Evolutionary conservation across 2,113 vertebrate species (phyloP).

Genomic region (Diglossa brunneiventris): DNA sequence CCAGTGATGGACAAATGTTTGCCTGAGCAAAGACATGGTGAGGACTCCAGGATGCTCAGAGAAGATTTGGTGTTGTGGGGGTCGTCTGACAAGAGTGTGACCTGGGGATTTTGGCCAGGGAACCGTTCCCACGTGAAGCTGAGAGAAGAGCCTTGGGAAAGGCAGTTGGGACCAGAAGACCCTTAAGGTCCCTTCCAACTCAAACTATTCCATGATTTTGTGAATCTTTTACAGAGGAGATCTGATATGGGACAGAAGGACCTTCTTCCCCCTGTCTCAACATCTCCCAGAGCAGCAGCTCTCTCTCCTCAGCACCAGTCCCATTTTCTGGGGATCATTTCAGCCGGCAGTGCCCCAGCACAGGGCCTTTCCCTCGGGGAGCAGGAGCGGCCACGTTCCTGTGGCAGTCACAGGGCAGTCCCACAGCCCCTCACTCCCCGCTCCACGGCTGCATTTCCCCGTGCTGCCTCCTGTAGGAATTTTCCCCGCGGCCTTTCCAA

Average conservation of each 20-base stretch:
- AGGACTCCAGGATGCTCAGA: neutral
- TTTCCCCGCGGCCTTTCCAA: neutral
- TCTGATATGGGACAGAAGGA: neutral
- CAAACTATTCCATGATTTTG: neutral
- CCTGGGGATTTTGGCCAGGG: neutral
- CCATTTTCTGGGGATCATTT: neutral
- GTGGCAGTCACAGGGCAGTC: neutral
- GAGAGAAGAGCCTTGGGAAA: neutral
- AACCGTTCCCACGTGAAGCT: rapidly evolving
- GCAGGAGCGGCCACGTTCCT: neutral
- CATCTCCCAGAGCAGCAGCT: neutral
- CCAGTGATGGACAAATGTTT: neutral
- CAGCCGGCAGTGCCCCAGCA: neutral
- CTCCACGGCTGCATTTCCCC: neutral
- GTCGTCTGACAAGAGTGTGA: neutral
- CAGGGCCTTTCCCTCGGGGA: neutral
- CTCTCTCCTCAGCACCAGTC: neutral
- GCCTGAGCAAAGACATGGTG: neutral
- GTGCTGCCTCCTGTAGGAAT: neutral
- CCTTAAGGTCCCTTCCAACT: neutral
- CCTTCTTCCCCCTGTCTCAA: neutral
- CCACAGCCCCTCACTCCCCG: neutral
- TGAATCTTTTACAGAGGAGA: neutral
- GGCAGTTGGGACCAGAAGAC: neutral
- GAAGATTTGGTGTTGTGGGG: neutral